Percentiles rank a stretch among this genome's conserved stretches.
Conservation (phyloP, 2,797 vertebrate genomes). For the Semaprochilodus insignis region DNA sequence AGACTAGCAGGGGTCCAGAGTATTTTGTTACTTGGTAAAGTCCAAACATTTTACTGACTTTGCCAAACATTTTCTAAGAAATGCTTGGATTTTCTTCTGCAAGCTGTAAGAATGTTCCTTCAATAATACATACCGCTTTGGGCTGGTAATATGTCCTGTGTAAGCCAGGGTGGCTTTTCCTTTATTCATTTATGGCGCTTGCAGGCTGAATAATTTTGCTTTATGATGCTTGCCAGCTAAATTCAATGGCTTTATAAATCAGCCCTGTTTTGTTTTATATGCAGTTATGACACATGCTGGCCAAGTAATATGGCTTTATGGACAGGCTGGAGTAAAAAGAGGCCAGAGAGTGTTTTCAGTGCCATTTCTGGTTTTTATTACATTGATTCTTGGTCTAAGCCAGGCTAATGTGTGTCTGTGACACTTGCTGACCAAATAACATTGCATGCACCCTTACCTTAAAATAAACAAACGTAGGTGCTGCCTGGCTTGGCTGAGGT, state of each 20-base stretch:
- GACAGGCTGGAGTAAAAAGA: not conserved
- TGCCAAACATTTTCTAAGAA: not conserved
- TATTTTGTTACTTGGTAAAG: not conserved
- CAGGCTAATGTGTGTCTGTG: not conserved
- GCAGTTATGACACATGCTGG: not conserved
- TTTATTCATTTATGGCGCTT: too few species aligned
- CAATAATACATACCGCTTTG: not conserved
- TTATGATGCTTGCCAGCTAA: not conserved
- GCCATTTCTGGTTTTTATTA: not conserved
- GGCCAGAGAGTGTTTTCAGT: too few species aligned
- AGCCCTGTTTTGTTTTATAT: not conserved
- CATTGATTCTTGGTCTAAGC: not conserved
- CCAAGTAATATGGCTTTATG: not conserved
- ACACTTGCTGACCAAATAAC: too few species aligned
- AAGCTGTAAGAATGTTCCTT: not conserved
- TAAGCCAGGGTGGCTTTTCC: too few species aligned
- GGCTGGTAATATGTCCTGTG: not conserved
- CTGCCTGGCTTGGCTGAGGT: too few species aligned
- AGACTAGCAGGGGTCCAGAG: not conserved
- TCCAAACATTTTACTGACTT: slow-evolving; percentile 3
- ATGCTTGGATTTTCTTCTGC: not conserved
- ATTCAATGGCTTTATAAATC: not conserved
- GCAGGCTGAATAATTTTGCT: not conserved
- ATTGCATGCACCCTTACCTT: too few species aligned
- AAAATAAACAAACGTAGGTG: too few species aligned